Base-by-base conservation (phyloP, 2,113 vertebrate species). In the Herpetotheres cachinnans region DNA sequence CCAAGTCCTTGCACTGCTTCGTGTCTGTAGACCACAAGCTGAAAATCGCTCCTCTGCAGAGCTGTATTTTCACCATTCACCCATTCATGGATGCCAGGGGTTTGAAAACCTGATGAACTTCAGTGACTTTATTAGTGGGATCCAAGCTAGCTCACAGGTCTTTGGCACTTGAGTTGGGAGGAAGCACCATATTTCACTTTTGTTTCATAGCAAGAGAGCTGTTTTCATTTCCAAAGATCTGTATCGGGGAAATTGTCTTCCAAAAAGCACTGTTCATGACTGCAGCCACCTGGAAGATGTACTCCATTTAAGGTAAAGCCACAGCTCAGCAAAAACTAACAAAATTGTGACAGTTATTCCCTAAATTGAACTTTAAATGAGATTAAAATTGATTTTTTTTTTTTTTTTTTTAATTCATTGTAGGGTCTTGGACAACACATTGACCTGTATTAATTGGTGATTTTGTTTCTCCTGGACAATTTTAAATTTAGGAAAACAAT, bases 141-240 rank as follows among this genome's bases (percentile, higher is more conserved):
- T 82, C 72, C 47, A 82, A 61, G 44, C 18, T 40, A 66, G 25
- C 47, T 95, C 90, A 30, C 67, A 44, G 30, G 42, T 71, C 85
- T 88, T 81, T 97, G 92, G 95, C 72, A 11, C 21, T 61, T 1
- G 8, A 24, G 52, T 22, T 14, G 72, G 40, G 46, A 93, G 66
- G 85, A 88, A 86, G 67, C 55, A 78, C 63, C 0, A 0, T 90
- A n/a, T 83, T 90, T 89, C 55, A 42, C 26, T 83, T 73, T 20
- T 89, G 14, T 86, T 96, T 59, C 69, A 32, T 18, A 83, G 76
- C 38, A 70, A 58, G 63, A 86, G 25, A 81, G 54, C 54, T 30
- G 34, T 74, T 93, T 83, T 58, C 15, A 7, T 67, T 83, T 97
- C 92, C 90, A 93, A 84, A 97, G 95, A 95, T 95, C 47, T 12